phyloP scores from a whole-genome alignment of 2,797 vertebrate species.

The Characodon lateralis region DNA sequence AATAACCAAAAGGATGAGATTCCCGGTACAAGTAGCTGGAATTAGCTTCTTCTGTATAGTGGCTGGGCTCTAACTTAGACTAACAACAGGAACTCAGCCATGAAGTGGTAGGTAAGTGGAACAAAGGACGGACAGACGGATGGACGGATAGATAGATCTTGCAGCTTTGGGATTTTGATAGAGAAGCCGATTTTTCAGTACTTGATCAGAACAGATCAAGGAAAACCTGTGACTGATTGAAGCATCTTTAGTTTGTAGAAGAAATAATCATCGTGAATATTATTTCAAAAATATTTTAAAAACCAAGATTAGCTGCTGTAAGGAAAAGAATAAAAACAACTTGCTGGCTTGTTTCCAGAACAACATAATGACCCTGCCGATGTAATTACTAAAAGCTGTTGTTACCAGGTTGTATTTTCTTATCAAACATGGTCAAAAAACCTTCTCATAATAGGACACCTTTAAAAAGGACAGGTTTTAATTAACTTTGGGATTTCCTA shows the following conservation, averaged over 20 bases:
- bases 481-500: neutral
- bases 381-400: neutral
- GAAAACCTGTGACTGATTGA: neutral
- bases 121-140: no score
- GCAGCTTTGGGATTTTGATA: no score
- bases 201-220: neutral
- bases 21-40: no score
- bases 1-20: no score
- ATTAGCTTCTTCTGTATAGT: no score
- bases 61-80: no score
- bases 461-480: neutral
- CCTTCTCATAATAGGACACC: neutral
- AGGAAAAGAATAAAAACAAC: neutral
- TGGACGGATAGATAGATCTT: no score
- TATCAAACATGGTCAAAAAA: neutral
- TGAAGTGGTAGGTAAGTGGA: no score
- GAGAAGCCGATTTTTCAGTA: neutral
- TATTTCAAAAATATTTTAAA: neutral
- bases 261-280: neutral
- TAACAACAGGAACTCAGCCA: no score
- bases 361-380: neutral
- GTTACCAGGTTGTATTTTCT: neutral
- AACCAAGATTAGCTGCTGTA: neutral
- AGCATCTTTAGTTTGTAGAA: neutral
- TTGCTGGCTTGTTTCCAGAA: constrained; percentile 1